These are phyloP conservation scores for Clarias batrachus DNA, from an alignment of 2,113 vertebrate species.

Conservation along the genomic window DNA sequence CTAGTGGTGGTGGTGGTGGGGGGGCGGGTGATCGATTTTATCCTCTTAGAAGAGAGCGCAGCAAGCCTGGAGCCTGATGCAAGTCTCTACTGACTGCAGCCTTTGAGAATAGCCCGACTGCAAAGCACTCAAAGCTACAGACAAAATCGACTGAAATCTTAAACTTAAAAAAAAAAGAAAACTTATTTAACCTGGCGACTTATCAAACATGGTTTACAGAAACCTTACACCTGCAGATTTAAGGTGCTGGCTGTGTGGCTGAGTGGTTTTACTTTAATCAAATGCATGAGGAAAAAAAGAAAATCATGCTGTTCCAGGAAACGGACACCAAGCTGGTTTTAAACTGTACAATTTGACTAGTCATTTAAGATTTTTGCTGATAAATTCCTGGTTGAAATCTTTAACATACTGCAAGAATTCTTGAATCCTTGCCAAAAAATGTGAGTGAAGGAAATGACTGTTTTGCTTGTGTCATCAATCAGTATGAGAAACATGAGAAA, in stretches of 20 bases:
- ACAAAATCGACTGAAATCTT: constrained; percentile 11
- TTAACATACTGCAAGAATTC: background rate
- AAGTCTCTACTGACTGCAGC: background rate
- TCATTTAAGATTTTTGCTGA: background rate
- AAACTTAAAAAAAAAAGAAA: background rate
- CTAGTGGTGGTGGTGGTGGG: background rate
- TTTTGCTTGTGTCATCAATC: background rate
- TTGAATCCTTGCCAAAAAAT: background rate
- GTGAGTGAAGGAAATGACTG: background rate
- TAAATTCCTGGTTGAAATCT: background rate
- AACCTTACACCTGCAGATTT: background rate
- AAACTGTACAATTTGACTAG: background rate
- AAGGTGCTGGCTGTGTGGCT: background rate
- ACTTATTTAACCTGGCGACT: constrained; percentile 7
- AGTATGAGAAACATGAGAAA: background rate
- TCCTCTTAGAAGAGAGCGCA: background rate
- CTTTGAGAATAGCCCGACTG: background rate
- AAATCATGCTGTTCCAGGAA: background rate
- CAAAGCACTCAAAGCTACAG: background rate
- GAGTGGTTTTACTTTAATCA: background rate
- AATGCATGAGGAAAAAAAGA: background rate
- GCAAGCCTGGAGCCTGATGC: background rate
- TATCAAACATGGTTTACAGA: background rate
- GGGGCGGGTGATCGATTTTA: background rate
- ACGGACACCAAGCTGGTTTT: background rate